Percentiles rank a stretch among this genome's conserved stretches.
phyloP scores from a whole-genome alignment of 2,888 invertebrate genomes.

The Yponomeuta sedellus region DNA sequence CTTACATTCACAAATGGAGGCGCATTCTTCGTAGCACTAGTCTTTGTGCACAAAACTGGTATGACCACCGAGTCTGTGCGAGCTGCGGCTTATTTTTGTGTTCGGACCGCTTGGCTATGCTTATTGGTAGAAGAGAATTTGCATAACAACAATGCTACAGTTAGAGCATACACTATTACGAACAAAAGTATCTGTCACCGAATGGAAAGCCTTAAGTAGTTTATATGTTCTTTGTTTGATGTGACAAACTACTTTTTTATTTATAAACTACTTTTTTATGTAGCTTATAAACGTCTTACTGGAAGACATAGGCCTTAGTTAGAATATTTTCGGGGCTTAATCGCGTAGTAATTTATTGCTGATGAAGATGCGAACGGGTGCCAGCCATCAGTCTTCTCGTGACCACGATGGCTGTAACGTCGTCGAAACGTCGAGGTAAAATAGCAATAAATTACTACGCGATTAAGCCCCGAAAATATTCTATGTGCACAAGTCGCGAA shows the following conservation, averaged over 20 bases:
- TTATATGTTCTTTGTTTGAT: background rate
- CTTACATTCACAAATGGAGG: slow-evolving; percentile 42
- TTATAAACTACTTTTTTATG: background rate
- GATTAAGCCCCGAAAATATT: too few species aligned
- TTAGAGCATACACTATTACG: background rate
- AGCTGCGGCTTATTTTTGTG: background rate
- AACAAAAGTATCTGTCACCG: background rate
- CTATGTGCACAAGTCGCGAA: too few species aligned
- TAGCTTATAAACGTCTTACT: background rate
- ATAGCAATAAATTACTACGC: too few species aligned
- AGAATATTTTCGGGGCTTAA: too few species aligned
- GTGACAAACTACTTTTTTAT: background rate
- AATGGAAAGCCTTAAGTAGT: background rate
- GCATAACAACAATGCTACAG: background rate
- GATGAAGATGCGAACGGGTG: too few species aligned
- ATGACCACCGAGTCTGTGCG: background rate
- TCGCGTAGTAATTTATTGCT: too few species aligned
- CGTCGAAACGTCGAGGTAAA: too few species aligned
- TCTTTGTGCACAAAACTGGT: slow-evolving; percentile 14
- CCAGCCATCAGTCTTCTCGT: too few species aligned
- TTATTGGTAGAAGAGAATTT: background rate
- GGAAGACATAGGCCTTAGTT: too few species aligned
- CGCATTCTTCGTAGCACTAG: slow-evolving; percentile 12
- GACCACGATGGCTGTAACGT: too few species aligned
- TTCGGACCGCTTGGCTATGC: background rate